These are phyloP conservation scores for Nowickia ferox DNA, from an alignment of 2,888 invertebrate species.

Conservation along the genomic window DNA sequence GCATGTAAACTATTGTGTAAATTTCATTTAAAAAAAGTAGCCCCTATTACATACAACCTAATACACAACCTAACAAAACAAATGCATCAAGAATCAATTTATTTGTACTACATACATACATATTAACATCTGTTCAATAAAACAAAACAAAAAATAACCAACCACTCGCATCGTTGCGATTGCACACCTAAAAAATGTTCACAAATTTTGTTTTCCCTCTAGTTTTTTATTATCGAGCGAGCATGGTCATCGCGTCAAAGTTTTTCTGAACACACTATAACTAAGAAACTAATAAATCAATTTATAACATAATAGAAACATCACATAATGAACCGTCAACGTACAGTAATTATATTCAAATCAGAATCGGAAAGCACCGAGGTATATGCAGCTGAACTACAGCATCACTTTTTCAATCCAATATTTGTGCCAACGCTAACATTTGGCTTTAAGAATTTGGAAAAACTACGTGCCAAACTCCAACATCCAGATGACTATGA, in stretches of 20 bases:
- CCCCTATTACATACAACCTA: neutral
- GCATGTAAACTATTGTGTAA: neutral
- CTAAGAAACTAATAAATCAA: constrained; percentile 40
- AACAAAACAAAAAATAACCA: constrained; percentile 12
- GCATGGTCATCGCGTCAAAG: constrained; percentile 31
- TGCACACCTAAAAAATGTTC: constrained; percentile 1
- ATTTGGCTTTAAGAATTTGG: constrained; percentile 84
- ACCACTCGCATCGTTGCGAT: constrained; percentile 46
- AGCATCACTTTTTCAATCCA: constrained; percentile 83
- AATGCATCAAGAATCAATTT: constrained; percentile 13
- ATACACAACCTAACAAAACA: constrained; percentile 18
- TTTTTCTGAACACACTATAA: constrained; percentile 17
- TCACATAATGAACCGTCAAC: constrained; percentile 67
- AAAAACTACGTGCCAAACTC: constrained; percentile 83
- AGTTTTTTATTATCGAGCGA: constrained; percentile 43
- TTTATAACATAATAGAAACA: constrained; percentile 13
- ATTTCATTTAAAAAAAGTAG: neutral
- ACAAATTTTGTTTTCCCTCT: constrained; percentile 28
- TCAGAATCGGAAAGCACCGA: constrained; percentile 83
- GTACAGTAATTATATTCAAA: constrained; percentile 82
- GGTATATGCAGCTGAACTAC: constrained; percentile 83
- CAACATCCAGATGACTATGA: constrained; percentile 83
- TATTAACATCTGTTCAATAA: constrained; percentile 60
- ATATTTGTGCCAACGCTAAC: constrained; percentile 84
- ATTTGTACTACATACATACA: constrained; percentile 35